These are phyloP conservation scores for Drosophila demipolita DNA, from an alignment of 2,888 invertebrate genomes.

Conservation along the genomic window DNA sequence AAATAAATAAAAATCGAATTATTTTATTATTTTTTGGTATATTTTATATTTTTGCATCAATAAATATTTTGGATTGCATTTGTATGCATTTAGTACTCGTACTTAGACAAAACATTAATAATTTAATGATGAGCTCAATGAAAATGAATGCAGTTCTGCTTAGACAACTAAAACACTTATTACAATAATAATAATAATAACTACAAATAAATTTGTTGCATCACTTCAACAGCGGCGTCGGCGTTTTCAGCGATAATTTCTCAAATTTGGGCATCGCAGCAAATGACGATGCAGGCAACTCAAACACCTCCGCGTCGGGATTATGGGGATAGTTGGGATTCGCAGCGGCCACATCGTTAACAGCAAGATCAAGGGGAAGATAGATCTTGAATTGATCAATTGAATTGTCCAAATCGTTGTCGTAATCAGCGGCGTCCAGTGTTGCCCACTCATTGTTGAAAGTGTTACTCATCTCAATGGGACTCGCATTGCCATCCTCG, in stretches of 20 bases:
- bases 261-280: slow-evolving; percentile 74
- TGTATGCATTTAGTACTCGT: slow-evolving; percentile 49
- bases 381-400: slow-evolving; percentile 80
- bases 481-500: slow-evolving; percentile 63
- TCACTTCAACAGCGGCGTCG: slow-evolving; percentile 44
- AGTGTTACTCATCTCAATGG: slow-evolving; percentile 71
- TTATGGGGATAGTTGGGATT: slow-evolving; percentile 79
- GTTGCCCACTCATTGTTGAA: slow-evolving; percentile 82
- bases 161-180: slow-evolving; percentile 56
- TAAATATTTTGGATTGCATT: slow-evolving; percentile 55
- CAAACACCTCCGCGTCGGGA: slow-evolving; percentile 84
- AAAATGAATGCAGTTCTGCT: slow-evolving; percentile 35
- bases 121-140: slow-evolving; percentile 40
- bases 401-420: slow-evolving; percentile 79
- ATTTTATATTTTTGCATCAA: slow-evolving; percentile 41
- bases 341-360: slow-evolving; percentile 83
- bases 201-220: slow-evolving; percentile 1
- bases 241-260: slow-evolving; percentile 67
- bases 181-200: slow-evolving; percentile 5
- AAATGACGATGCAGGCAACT: slow-evolving; percentile 41
- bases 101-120: slow-evolving; percentile 39
- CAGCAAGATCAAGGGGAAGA: slow-evolving; percentile 83
- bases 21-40: background rate
- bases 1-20: background rate
- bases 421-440: slow-evolving; percentile 62